phyloP scores from a whole-genome alignment of 2,113 vertebrate species.

The Archocentrus centrarchus region DNA sequence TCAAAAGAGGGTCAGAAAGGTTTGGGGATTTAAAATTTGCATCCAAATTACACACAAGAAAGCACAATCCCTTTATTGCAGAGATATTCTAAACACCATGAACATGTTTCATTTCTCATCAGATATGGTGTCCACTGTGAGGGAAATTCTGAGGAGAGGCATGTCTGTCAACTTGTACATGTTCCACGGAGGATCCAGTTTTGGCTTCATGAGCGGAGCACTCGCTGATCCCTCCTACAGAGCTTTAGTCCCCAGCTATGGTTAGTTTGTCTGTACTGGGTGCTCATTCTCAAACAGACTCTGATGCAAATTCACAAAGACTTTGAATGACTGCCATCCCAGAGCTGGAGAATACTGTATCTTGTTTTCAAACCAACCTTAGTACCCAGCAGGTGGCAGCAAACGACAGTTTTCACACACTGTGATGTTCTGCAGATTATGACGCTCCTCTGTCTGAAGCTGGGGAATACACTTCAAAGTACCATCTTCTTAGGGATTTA shows the following conservation, averaged over 20 bases:
- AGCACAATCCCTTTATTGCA: background rate
- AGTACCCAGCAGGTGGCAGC: slow-evolving; percentile 56
- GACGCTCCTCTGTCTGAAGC: slow-evolving; percentile 93
- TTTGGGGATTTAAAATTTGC: background rate
- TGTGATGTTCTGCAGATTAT: slow-evolving; percentile 85
- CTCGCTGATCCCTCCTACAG: slow-evolving; percentile 85
- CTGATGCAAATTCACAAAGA: slow-evolving; percentile 27
- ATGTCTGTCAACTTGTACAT: slow-evolving; percentile 94
- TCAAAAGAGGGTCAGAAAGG: background rate
- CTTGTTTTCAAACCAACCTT: background rate
- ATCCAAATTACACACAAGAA: background rate
- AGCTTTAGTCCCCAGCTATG: slow-evolving; percentile 90
- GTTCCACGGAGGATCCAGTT: slow-evolving; percentile 97
- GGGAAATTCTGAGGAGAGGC: slow-evolving; percentile 83
- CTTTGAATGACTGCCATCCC: background rate
- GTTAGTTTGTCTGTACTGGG: slow-evolving; percentile 75
- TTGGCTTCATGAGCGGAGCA: slow-evolving; percentile 92
- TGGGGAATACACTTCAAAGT: slow-evolving; percentile 95
- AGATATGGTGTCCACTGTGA: slow-evolving; percentile 88
- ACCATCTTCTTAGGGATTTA: slow-evolving; percentile 87
- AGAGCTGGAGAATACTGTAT: background rate
- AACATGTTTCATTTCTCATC: slow-evolving; percentile 23
- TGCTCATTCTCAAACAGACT: background rate
- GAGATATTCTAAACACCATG: background rate
- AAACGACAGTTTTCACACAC: background rate